Conservation (phyloP, 2,888 invertebrate species). For the Apodemia zela region DNA sequence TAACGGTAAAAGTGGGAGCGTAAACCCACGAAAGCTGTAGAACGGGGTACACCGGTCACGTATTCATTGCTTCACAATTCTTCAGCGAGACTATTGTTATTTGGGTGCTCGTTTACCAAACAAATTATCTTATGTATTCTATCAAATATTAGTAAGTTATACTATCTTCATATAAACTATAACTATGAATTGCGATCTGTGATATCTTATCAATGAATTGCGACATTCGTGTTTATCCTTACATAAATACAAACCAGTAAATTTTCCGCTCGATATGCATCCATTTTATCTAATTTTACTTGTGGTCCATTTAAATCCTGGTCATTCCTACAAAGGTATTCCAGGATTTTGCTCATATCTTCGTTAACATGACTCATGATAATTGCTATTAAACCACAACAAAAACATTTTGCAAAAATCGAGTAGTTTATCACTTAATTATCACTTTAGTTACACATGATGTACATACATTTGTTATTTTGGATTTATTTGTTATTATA, state of each 20-base stretch:
- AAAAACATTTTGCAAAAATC: conserved; percentile 40
- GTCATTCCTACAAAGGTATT: conserved; percentile 61
- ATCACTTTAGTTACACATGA: conserved; percentile 23
- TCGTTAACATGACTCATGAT: conserved; percentile 63
- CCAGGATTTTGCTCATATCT: conserved; percentile 66
- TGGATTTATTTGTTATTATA: conserved; percentile 26
- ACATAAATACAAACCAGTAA: conserved; percentile 58
- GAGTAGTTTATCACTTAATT: conserved; percentile 20
- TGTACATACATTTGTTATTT: conserved; percentile 8
- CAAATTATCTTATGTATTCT: background rate
- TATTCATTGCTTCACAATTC: conserved; percentile 64
- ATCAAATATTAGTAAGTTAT: background rate
- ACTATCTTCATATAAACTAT: background rate
- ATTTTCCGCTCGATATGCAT: conserved; percentile 57
- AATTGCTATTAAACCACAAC: conserved; percentile 38
- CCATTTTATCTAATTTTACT: conserved; percentile 58
- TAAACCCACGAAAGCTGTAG: conserved; percentile 70
- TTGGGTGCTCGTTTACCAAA: background rate
- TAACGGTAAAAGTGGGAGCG: conserved; percentile 77
- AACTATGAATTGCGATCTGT: conserved; percentile 20
- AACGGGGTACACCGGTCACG: conserved; percentile 58
- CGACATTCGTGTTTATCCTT: conserved; percentile 35
- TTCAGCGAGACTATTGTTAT: conserved; percentile 27
- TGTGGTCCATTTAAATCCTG: conserved; percentile 47
- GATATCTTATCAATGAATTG: conserved; percentile 54